Percentiles rank a stretch among this genome's conserved stretches.
Evolutionary conservation across 1,140 invertebrate genomes (phyloP).

Genomic region (Diabrotica undecimpunctata): DNA sequence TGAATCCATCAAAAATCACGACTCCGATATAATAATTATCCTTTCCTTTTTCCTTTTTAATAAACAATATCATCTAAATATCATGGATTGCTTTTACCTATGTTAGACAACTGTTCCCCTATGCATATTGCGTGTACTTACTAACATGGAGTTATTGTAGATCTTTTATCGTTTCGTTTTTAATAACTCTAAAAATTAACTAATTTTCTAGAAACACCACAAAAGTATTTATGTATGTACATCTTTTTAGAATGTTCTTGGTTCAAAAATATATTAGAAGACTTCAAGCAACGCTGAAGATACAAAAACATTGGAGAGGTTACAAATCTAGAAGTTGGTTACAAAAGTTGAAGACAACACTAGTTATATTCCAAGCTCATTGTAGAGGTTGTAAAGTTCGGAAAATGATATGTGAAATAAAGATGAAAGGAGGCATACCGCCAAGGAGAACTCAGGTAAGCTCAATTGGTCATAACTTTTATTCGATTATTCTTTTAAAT

Average conservation of each 20-base stretch:
- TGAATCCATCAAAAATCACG: no score
- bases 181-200: no score
- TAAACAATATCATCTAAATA: no score
- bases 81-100: no score
- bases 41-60: no score
- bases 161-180: no score
- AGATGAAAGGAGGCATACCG: conserved; percentile 28
- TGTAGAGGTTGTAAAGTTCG: conserved; percentile 61
- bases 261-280: conserved; percentile 50
- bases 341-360: conserved; percentile 56
- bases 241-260: conserved; percentile 52
- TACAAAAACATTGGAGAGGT: conserved; percentile 74
- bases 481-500: not conserved
- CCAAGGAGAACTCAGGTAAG: conserved; percentile 36
- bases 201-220: no score
- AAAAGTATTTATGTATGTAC: not conserved
- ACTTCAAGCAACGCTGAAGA: conserved; percentile 64
- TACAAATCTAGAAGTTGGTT: conserved; percentile 65
- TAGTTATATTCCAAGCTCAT: conserved; percentile 70
- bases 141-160: no score
- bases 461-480: not conserved
- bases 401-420: conserved; percentile 50
- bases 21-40: no score
- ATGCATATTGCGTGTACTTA: no score
- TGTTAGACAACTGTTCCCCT: no score